phyloP scores from a whole-genome alignment of 2,888 invertebrate species.

The Trachelus stipa region DNA sequence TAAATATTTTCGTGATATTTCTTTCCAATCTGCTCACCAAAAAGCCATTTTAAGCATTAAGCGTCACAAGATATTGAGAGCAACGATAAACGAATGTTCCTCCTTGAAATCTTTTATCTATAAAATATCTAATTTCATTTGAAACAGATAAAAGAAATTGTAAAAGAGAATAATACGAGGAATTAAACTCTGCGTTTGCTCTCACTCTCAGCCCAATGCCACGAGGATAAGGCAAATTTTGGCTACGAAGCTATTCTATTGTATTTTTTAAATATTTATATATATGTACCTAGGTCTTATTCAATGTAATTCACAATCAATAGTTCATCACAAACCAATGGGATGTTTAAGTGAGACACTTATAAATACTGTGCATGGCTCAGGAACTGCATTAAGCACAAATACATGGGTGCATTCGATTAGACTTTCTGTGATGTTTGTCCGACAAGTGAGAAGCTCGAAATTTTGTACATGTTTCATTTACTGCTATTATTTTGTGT shows the following conservation, averaged over 20 bases:
- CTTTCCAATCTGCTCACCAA: background rate
- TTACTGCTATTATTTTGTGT: background rate
- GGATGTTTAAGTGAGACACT: slow-evolving; percentile 43
- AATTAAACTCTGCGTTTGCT: background rate
- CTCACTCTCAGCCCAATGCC: slow-evolving; percentile 16
- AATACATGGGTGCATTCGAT: background rate
- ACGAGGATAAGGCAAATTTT: slow-evolving; percentile 51
- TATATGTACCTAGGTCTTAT: slow-evolving; percentile 13
- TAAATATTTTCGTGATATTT: background rate
- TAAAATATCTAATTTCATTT: background rate
- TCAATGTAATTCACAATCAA: slow-evolving; percentile 35
- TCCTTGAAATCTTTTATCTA: background rate
- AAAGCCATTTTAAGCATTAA: background rate
- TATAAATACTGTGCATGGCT: slow-evolving; percentile 50
- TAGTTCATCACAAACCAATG: slow-evolving; percentile 55
- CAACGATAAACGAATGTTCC: background rate
- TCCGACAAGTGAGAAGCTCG: background rate
- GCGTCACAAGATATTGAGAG: background rate
- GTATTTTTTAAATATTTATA: slow-evolving; percentile 18
- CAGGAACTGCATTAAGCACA: slow-evolving; percentile 25
- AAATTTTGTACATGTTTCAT: background rate
- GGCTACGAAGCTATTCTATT: slow-evolving; percentile 26
- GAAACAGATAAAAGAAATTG: background rate
- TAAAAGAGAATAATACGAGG: background rate
- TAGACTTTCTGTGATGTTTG: background rate